Base-by-base conservation (phyloP, 53 echinoderm and acorn worm species). In the Temnopleurus reevesii region DNA sequence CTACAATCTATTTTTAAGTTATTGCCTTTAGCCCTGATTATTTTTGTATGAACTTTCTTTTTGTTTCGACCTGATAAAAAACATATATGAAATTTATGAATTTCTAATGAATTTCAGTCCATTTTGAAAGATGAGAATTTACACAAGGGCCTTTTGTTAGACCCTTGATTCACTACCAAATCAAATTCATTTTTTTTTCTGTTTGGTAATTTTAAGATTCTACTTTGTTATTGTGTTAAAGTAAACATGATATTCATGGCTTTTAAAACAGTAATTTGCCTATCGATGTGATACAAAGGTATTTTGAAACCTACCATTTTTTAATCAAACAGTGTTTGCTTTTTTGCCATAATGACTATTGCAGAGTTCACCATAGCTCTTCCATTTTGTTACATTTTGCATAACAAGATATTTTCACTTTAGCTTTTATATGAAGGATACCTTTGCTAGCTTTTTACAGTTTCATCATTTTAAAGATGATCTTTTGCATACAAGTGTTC, bases 281-380 rank as follows among this genome's bases (percentile, higher is more conserved):
- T 83, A 38, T 83, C 79, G 8, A 55, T 85, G 85, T 85, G 60
- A 60, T 41, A 59, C 59, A 83, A 49, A 85, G 85, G 59, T 85
- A 85, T 85, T 85, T 85, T 85, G 85, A 85, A 85, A 85, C 85
- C 85, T 60, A 60, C 43, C 15, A 38, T 59, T 85, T 87, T 66
- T 51, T 31, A 71, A 71, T 71, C 71, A 71, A 71, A 71, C 41
- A 66, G 65, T 87, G 53, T 31, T 49, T 87, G 71, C 49, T 87
- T 53, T 86, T 86, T 87, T 87, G 88, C 88, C 88, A 87, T 64
- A 71, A 87, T 85, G 85, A 66, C 88, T 87, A 66, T 66, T 87
- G 88, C 88, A 87, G 88, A 87, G 88, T 87, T 87, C 88, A 87
- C 66, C 71, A 87, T 87, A 87, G 88, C 88, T 87, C 88, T 87